These are phyloP conservation scores for Mesocentrotus franciscanus DNA, from an alignment of 53 echinoderm and acorn worm genomes.

Conservation along the genomic window DNA sequence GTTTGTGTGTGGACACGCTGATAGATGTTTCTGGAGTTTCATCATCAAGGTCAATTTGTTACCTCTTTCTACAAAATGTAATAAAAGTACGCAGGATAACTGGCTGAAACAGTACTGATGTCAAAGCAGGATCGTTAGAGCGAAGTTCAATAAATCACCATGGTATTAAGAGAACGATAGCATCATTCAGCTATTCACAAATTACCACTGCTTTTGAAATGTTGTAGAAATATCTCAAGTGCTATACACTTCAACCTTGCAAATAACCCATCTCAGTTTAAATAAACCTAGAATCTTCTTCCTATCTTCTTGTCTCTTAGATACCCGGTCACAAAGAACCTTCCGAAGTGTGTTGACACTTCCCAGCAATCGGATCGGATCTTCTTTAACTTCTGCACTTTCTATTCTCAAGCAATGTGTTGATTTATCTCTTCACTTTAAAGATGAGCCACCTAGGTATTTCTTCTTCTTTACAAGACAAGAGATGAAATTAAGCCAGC, in stretches of 20 bases:
- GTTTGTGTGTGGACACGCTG: too few species aligned
- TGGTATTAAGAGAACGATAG: too few species aligned
- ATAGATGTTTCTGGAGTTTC: too few species aligned
- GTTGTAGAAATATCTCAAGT: too few species aligned
- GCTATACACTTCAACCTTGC: background rate
- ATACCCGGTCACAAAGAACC: background rate
- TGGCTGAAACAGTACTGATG: too few species aligned
- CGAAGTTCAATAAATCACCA: too few species aligned
- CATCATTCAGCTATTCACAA: too few species aligned
- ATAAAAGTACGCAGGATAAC: too few species aligned
- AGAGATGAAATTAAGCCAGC: background rate
- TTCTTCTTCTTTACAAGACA: background rate
- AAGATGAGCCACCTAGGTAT: constrained; percentile 11
- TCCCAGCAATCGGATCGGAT: background rate
- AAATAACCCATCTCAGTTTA: background rate
- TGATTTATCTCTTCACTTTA: background rate
- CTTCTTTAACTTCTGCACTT: constrained; percentile 2
- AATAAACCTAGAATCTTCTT: background rate
- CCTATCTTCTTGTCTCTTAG: constrained; percentile 21
- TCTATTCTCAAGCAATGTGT: background rate
- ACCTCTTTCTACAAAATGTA: too few species aligned
- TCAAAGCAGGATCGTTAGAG: too few species aligned
- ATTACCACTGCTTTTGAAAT: too few species aligned
- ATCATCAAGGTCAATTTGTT: too few species aligned
- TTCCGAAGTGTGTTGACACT: constrained; percentile 7